These are phyloP conservation scores for Phaonia tiefii DNA, from an alignment of 2,888 invertebrate species.

Conservation along the genomic window DNA sequence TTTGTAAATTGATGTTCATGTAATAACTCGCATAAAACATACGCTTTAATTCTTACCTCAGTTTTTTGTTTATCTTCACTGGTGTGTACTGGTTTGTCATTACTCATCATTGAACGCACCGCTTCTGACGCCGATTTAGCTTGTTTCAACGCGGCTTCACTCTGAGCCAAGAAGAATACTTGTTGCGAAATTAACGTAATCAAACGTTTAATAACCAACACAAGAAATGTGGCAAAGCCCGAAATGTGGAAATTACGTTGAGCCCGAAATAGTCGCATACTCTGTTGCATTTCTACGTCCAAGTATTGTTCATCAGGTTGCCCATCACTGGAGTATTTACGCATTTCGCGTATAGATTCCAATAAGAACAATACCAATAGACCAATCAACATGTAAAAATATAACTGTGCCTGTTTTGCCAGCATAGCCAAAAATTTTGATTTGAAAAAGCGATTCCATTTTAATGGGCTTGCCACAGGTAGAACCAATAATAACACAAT, in stretches of 20 bases:
- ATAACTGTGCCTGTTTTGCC: constrained; percentile 88
- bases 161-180: constrained; percentile 91
- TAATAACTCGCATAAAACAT: no score
- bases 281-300: constrained; percentile 95
- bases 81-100: constrained; percentile 74
- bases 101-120: constrained; percentile 87
- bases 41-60: constrained; percentile 72
- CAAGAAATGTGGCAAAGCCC: constrained; percentile 96
- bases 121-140: constrained; percentile 89
- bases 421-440: constrained; percentile 91
- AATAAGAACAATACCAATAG: constrained; percentile 93
- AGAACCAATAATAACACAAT: constrained; percentile 92
- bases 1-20: no score
- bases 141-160: constrained; percentile 95
- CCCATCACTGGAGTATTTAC: constrained; percentile 88
- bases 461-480: constrained; percentile 91
- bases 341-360: constrained; percentile 96
- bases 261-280: constrained; percentile 97
- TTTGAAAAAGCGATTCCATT: constrained; percentile 95
- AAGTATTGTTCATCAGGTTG: constrained; percentile 80
- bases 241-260: constrained; percentile 99
- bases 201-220: constrained; percentile 93
- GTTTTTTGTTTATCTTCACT: constrained; percentile 77
- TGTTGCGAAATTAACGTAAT: constrained; percentile 91
- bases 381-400: constrained; percentile 92